Evolutionary conservation across 2,113 vertebrate species (phyloP), one percentile per base, ranked within the genome.

Genomic region (Porphyrio hochstetteri): DNA sequence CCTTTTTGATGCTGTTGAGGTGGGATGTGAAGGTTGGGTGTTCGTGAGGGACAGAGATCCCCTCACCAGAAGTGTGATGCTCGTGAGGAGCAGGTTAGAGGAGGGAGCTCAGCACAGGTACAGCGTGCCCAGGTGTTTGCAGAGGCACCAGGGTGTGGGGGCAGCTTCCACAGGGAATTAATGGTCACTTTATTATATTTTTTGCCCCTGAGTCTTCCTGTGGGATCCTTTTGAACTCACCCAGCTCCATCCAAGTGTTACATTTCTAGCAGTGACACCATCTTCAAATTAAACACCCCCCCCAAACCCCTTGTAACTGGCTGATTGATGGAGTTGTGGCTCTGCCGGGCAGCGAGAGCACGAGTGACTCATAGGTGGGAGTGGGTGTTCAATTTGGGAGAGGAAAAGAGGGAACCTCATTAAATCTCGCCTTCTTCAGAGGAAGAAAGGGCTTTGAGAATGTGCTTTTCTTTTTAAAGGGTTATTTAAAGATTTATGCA

Each of bases 401-500:
- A 91, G 50, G 40, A 25, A 1, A 14, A 77, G 71, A 77, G 64
- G 57, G 78, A 83, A 82, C 92, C 93, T 97, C 93, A 60, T 96
- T 93, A 95, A 82, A 61, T 63, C 90, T 57, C 31, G 11, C 71
- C 4, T 79, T 69, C 92, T 90, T 87, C 90, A 60, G 91, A 86
- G 90, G 74, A 82, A 64, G 92, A 89, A 95, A 81, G 40, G 64
- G 70, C 78, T 81, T 71, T 50, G 76, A 75, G 74, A 63, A 61
- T 1, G 17, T 17, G 60, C 86, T 82, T 69, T 68, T 61, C 48
- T 81, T 82, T 92, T 78, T 56, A 75, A 95, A 69, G 85, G 52
- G 44, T 88, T 86, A 40, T 90, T 95, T 81, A 94, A 96, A 95
- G 92, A 91, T 92, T 78, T 24, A 75, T 93, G 90, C 75, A 56